Evolutionary conservation across 1,140 invertebrate species (phyloP).

Genomic region (Lepidostoma basale): DNA sequence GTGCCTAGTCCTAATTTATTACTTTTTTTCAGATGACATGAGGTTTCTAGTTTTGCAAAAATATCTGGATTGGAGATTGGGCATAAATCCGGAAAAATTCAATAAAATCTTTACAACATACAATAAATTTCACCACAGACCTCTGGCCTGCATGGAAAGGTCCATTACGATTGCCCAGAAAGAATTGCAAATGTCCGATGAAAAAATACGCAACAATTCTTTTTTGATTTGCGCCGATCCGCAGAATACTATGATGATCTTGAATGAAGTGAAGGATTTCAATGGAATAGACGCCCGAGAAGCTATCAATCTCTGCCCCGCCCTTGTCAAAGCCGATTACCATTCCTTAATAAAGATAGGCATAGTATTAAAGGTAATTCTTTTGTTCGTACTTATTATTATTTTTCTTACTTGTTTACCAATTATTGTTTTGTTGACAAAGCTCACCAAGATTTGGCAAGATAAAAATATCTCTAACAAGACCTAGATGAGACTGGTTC

Average conservation of each 20-base stretch:
- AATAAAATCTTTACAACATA: not conserved
- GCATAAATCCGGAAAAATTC: not conserved
- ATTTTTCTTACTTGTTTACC: too few species aligned
- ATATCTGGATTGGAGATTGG: slow-evolving; percentile 8
- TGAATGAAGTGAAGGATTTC: slow-evolving; percentile 2
- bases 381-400: not conserved
- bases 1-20: too few species aligned
- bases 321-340: not conserved
- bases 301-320: not conserved
- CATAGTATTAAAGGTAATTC: not conserved
- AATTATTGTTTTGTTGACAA: too few species aligned
- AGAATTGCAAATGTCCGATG: slow-evolving; percentile 5
- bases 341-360: not conserved
- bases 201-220: not conserved
- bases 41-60: slow-evolving; percentile 17
- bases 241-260: slow-evolving; percentile 2
- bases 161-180: not conserved
- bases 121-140: slow-evolving; percentile 4
- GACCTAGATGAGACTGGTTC: too few species aligned
- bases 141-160: not conserved
- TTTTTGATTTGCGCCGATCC: slow-evolving; percentile 7
- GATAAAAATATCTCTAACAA: too few species aligned
- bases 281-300: not conserved
- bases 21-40: not conserved
- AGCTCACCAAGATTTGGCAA: too few species aligned